Evolutionary conservation across 2,797 vertebrate species (phyloP).

Genomic region (Phoeniculus purpureus): DNA sequence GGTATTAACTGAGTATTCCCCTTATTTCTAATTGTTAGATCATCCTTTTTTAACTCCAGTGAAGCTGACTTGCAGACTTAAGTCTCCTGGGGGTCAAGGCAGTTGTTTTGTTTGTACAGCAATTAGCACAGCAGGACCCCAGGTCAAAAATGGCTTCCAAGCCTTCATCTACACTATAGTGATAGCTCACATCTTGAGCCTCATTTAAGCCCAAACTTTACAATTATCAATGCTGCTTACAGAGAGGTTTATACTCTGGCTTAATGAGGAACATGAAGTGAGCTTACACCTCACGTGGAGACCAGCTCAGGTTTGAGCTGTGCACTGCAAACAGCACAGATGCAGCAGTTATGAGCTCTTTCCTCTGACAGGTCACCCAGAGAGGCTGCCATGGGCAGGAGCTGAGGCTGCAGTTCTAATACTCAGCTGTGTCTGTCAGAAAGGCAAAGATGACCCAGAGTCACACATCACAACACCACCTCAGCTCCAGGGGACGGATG

Average conservation of each 20-base stretch:
- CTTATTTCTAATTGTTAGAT: constrained; percentile 57
- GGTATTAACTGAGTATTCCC: constrained; percentile 30
- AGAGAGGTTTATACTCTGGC: neutral
- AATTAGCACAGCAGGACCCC: constrained; percentile 50
- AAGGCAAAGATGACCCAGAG: neutral
- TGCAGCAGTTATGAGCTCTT: neutral
- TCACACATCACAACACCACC: neutral
- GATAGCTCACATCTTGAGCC: neutral
- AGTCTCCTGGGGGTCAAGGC: constrained; percentile 30
- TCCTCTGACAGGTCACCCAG: neutral
- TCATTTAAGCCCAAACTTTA: neutral
- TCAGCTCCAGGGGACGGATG: neutral
- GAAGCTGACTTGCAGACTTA: constrained; percentile 53
- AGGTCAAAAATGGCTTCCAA: constrained; percentile 25
- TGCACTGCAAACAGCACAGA: neutral
- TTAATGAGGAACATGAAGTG: neutral
- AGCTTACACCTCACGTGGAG: neutral
- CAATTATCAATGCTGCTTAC: constrained; percentile 26
- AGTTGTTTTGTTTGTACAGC: constrained; percentile 51
- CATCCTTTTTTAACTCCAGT: constrained; percentile 42
- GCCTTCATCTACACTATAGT: neutral
- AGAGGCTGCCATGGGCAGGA: neutral
- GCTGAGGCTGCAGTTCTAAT: neutral
- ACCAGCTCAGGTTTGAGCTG: neutral
- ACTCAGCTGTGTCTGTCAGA: neutral